phyloP scores from a whole-genome alignment of 1,140 invertebrate genomes.

The Eriosoma lanigerum region DNA sequence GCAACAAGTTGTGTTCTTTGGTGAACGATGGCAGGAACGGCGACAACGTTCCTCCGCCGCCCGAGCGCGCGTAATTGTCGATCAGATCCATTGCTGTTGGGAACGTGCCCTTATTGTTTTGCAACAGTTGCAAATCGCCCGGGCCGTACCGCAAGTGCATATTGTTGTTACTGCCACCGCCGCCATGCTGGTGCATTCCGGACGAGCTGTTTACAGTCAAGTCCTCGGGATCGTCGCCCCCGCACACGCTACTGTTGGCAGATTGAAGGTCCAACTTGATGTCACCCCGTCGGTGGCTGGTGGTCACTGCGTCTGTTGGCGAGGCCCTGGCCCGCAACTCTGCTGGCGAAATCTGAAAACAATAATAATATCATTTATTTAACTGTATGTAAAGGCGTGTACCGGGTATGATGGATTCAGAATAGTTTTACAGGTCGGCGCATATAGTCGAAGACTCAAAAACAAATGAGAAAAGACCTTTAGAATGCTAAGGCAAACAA shows the following conservation, averaged over 20 bases:
- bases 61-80: conserved; percentile 19
- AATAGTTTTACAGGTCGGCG: too few species aligned
- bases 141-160: background rate
- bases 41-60: conserved; percentile 1
- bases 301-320: conserved; percentile 70
- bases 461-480: too few species aligned
- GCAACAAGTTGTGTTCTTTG: background rate
- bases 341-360: conserved; percentile 65
- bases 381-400: too few species aligned
- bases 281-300: conserved; percentile 61
- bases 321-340: conserved; percentile 78
- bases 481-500: too few species aligned
- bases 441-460: too few species aligned
- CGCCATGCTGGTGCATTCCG: conserved; percentile 52
- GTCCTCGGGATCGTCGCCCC: conserved; percentile 79
- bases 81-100: conserved; percentile 21
- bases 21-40: conserved; percentile 25
- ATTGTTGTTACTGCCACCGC: background rate
- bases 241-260: conserved; percentile 68
- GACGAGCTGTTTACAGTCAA: conserved; percentile 62
- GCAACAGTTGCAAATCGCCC: background rate
- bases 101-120: background rate
- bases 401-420: too few species aligned
- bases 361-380: too few species aligned
- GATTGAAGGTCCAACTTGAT: conserved; percentile 71